A percentile compares a stretch with the other conserved stretches of the same genome.
Evolutionary conservation across 1,140 invertebrate genomes (phyloP).

Genomic region (Lepidurus apus): DNA sequence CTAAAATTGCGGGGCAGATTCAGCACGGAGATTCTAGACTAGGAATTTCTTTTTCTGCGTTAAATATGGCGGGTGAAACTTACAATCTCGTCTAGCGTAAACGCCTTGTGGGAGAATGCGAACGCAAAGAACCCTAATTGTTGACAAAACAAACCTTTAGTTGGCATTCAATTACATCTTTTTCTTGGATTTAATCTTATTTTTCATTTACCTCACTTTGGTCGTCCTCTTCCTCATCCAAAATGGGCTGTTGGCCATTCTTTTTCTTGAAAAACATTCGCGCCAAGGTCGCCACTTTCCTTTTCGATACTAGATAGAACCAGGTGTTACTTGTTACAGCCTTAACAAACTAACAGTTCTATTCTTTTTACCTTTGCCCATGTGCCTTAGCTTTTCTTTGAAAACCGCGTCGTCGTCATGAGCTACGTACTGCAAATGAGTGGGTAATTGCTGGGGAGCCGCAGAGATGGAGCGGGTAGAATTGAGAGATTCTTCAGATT

Average conservation of each 20-base stretch:
- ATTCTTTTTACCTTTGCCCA: constrained; percentile 80
- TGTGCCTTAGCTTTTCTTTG: constrained; percentile 74
- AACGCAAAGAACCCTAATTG: too few species aligned
- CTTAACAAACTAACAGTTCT: too few species aligned
- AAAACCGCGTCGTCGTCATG: constrained; percentile 71
- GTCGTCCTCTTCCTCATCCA: constrained; percentile 29
- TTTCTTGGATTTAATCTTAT: background rate
- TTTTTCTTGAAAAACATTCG: constrained; percentile 28
- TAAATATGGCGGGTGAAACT: background rate
- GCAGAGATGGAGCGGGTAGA: background rate
- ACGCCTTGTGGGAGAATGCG: background rate
- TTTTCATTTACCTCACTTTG: background rate
- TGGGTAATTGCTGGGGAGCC: background rate
- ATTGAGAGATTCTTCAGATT: constrained; percentile 48
- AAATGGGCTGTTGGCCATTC: constrained; percentile 4
- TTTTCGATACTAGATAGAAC: constrained; percentile 21
- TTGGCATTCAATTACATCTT: background rate
- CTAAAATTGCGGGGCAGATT: background rate
- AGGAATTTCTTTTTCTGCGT: background rate
- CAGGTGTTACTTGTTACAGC: too few species aligned
- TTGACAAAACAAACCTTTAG: background rate
- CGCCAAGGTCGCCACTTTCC: constrained; percentile 18
- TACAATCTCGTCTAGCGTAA: background rate
- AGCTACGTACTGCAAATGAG: constrained; percentile 38
- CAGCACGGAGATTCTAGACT: background rate